Evolutionary conservation across 2,888 invertebrate species (phyloP), one percentile per base, ranked within the genome.

Genomic region (Horisme vitalbata): DNA sequence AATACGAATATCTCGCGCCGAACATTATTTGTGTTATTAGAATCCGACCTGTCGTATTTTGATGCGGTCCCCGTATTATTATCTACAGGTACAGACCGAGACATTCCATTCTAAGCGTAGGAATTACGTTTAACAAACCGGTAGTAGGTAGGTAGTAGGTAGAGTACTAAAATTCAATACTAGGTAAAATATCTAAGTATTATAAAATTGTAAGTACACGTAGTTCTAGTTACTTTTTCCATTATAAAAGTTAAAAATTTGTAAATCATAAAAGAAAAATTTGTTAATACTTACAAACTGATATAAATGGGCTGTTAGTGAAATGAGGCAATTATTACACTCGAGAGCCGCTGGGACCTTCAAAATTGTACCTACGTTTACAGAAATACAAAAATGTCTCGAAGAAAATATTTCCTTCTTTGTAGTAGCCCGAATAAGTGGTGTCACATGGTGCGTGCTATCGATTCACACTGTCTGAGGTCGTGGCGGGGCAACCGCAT

Each of bases 381-480:
- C 12, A 15, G 20, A 20, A 20, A 3, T n/a, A 3, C 8, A 2
- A 2, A 0, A 2, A 21, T 50, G 18, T 31, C 36, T 36, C 4
- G 6, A 20, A 27, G 23, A 41, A 27, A 38, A 34, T 35, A 30
- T 35, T 41, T 41, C 31, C 36, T 36, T 36, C 45, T 46, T 20
- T 23, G 37, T 31, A 55, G 48, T 57, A 46, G 47, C 44, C 32
- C 38, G 41, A 44, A 41, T 41, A 54, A 50, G 50, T 65, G 61
- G 63, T 67, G 61, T 52, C 52, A 48, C 55, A 65, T 63, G 67
- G 69, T 70, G 65, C 68, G 64, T 59, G 53, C 65, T 78, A 80
- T 80, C 66, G 80, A 79, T 79, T 79, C 71, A 54, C 59, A 61
- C 58, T 61, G 56, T 61, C 56, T 63, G 57, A 57, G 58, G 58